Conservation (phyloP, 2,113 vertebrate species). For the Baryphthengus martii region DNA sequence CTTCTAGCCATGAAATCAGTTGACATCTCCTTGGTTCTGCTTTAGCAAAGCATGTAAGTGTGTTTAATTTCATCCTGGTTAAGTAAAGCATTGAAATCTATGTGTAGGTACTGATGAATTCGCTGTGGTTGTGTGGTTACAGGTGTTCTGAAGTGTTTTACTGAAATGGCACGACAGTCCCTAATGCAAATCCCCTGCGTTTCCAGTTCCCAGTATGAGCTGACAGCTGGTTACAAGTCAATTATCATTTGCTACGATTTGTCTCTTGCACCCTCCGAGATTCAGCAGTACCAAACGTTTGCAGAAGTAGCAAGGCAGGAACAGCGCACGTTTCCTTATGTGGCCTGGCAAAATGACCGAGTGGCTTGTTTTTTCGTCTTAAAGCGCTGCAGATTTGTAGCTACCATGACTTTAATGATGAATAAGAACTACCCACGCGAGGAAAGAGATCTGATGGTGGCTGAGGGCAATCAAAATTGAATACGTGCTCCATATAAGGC, state of each 20-base stretch:
- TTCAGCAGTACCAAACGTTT: neutral
- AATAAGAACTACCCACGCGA: conserved; percentile 21
- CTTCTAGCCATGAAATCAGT: neutral
- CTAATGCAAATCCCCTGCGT: neutral
- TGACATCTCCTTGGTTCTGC: neutral
- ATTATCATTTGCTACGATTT: neutral
- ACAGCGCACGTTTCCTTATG: neutral
- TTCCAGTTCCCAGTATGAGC: neutral
- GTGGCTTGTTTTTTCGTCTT: neutral
- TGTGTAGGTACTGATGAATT: neutral
- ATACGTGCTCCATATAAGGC: neutral
- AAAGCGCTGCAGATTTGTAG: conserved; percentile 24
- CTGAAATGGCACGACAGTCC: neutral
- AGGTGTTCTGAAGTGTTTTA: neutral
- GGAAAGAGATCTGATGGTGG: neutral
- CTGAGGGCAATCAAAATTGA: conserved; percentile 20
- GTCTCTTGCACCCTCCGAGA: neutral
- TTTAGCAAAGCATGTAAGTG: neutral
- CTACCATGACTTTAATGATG: neutral
- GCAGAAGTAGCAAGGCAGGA: neutral
- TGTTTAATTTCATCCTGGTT: neutral
- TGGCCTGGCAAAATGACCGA: neutral
- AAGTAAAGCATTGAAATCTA: neutral
- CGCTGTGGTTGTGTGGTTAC: neutral
- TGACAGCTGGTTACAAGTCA: neutral